Evolutionary conservation across 2,888 invertebrate species (phyloP).

Genomic region (Caenorhabditis sp.): DNA sequence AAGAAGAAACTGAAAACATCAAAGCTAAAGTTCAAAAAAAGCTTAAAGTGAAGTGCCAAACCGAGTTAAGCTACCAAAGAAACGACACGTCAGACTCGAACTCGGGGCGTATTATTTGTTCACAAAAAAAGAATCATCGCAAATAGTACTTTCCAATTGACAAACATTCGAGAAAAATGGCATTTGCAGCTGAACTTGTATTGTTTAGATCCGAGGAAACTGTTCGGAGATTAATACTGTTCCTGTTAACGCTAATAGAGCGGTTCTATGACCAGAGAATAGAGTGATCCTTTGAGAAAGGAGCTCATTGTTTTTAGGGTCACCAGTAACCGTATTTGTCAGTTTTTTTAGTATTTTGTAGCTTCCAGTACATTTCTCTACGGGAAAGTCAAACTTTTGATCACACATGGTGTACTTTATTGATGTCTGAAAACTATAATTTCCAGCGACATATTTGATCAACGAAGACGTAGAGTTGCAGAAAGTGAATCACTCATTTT

Average conservation of each 20-base stretch:
- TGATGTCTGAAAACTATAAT: not conserved
- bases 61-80: slow-evolving; percentile 20
- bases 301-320: too few species aligned
- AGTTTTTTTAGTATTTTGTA: slow-evolving; percentile 2
- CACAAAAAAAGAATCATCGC: slow-evolving; percentile 40
- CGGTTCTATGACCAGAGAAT: too few species aligned
- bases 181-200: slow-evolving; percentile 37
- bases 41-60: slow-evolving; percentile 27
- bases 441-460: slow-evolving; percentile 2
- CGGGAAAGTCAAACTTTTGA: not conserved
- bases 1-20: not conserved
- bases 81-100: slow-evolving; percentile 32
- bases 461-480: not conserved
- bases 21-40: not conserved
- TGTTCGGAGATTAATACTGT: not conserved
- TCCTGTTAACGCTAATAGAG: too few species aligned
- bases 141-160: slow-evolving; percentile 28
- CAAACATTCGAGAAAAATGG: slow-evolving; percentile 31
- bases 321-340: too few species aligned
- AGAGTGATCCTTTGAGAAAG: too few species aligned
- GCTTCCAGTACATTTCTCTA: not conserved
- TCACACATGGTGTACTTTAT: not conserved
- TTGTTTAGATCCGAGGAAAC: not conserved
- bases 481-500: slow-evolving; percentile 9
- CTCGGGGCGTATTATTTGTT: slow-evolving; percentile 26